These are phyloP conservation scores for Hipparchia semele DNA, from an alignment of 2,888 invertebrate genomes.

Conservation along the genomic window DNA sequence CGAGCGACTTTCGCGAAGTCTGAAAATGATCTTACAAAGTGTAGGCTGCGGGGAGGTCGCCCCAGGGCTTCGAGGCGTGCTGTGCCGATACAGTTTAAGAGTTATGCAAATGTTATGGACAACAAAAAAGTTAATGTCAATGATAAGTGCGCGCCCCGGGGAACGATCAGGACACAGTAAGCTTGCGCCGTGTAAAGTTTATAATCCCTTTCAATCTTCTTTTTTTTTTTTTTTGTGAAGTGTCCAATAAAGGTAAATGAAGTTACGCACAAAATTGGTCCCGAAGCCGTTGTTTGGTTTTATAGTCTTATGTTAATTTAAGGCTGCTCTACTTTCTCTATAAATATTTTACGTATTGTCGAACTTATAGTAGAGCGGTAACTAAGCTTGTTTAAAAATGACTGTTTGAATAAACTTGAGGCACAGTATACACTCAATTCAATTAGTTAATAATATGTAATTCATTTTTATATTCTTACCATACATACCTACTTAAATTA, in stretches of 20 bases:
- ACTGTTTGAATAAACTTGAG: no score
- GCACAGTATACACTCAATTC: no score
- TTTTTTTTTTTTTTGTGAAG: constrained; percentile 26
- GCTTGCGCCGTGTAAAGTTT: constrained; percentile 18
- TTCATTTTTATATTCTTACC: no score
- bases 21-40: constrained; percentile 82
- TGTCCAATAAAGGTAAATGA: constrained; percentile 21
- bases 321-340: background rate
- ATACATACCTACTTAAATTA: no score
- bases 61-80: constrained; percentile 64
- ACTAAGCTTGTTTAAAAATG: no score
- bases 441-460: no score
- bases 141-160: constrained; percentile 77
- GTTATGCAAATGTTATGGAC: constrained; percentile 84
- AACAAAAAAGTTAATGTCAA: constrained; percentile 82
- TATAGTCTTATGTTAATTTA: constrained; percentile 9
- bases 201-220: constrained; percentile 36
- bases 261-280: constrained; percentile 8
- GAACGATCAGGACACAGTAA: constrained; percentile 60
- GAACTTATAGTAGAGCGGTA: background rate
- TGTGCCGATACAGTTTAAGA: constrained; percentile 69
- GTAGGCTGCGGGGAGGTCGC: constrained; percentile 65
- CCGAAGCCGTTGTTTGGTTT: constrained; percentile 13
- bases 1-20: constrained; percentile 64
- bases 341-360: background rate